Percentiles rank a stretch among this genome's conserved stretches.
Evolutionary conservation across 1,140 invertebrate genomes (phyloP).

Genomic region (Drosophila repletoides): DNA sequence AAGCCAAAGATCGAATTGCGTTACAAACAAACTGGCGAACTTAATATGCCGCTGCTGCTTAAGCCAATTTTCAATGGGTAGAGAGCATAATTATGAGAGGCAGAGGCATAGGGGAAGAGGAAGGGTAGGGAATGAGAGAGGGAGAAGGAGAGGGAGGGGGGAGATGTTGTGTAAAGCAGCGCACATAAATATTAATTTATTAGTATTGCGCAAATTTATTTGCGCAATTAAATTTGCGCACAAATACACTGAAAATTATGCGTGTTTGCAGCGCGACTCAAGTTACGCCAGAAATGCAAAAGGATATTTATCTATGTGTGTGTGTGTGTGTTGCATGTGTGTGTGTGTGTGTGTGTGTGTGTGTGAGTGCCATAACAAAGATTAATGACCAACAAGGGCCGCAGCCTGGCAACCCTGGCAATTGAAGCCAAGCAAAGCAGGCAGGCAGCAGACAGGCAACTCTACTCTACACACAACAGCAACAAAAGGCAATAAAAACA

Average conservation of each 20-base stretch:
- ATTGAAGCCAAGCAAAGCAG: background rate
- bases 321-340: conserved; percentile 10
- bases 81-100: no score
- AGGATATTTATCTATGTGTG: conserved; percentile 58
- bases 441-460: conserved; percentile 13
- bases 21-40: no score
- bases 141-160: background rate
- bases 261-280: conserved; percentile 66
- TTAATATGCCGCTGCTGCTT: no score
- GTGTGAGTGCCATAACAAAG: conserved; percentile 75
- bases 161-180: conserved; percentile 45
- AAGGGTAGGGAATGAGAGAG: background rate
- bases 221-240: conserved; percentile 71
- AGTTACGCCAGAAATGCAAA: conserved; percentile 70
- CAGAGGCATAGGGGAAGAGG: background rate
- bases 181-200: conserved; percentile 79
- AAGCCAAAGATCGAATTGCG: no score
- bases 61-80: no score
- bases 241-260: conserved; percentile 47
- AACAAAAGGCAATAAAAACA: conserved; percentile 80
- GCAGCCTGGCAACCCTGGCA: conserved; percentile 44
- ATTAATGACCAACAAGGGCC: conserved; percentile 80
- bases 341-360: conserved; percentile 29
- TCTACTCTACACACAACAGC: conserved; percentile 41
- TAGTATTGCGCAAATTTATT: conserved; percentile 74